Evolutionary conservation across 2,888 invertebrate species (phyloP).

Genomic region (Tholera decimalis): DNA sequence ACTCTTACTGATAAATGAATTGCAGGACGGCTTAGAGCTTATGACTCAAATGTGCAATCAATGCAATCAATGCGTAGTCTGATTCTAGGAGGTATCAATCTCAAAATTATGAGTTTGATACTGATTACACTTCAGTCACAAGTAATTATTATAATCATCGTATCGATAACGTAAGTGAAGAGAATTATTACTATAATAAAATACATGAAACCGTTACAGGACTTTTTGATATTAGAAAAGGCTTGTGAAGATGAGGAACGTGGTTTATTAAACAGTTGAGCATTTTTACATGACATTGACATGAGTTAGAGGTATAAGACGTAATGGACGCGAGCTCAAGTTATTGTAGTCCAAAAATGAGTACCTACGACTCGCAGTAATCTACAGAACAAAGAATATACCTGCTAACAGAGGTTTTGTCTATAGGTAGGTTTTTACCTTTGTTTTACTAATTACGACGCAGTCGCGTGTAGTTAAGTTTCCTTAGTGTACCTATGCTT

Average conservation of each 20-base stretch:
- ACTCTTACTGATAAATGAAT: conserved; percentile 20
- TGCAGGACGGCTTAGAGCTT: conserved; percentile 18
- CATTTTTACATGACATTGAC: neutral
- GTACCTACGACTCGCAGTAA: neutral
- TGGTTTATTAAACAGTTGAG: neutral
- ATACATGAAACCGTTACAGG: no score
- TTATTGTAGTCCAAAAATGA: neutral
- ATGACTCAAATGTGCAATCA: conserved; percentile 17
- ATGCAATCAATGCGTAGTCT: conserved; percentile 24
- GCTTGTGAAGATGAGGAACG: neutral
- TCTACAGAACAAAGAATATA: neutral
- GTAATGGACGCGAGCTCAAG: neutral
- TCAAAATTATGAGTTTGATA: conserved; percentile 12
- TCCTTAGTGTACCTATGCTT: no score
- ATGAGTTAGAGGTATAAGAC: neutral
- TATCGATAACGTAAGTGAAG: neutral
- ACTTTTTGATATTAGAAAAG: neutral
- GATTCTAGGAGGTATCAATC: conserved; percentile 34
- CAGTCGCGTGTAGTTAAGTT: no score
- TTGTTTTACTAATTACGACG: no score
- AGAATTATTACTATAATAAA: neutral
- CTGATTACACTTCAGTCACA: conserved; percentile 21
- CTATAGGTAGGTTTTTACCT: no score
- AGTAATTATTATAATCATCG: conserved; percentile 16
- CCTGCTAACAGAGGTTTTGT: no score